Conservation (phyloP, 2,888 invertebrate species). For the Heliconius sara region DNA sequence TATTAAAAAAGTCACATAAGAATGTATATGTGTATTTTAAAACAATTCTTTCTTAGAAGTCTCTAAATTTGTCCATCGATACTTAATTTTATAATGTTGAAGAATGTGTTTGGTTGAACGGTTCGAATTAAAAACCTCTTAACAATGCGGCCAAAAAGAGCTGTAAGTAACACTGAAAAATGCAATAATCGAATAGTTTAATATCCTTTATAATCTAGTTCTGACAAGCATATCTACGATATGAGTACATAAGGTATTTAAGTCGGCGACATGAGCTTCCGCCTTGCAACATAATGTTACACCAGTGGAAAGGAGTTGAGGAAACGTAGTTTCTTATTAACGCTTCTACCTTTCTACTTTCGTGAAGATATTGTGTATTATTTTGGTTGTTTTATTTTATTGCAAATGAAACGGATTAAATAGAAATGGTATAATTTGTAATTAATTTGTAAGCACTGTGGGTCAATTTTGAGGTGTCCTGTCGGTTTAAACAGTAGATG, state of each 20-base stretch:
- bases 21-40: not conserved
- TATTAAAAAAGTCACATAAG: conserved; percentile 4
- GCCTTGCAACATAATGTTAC: not conserved
- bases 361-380: not conserved
- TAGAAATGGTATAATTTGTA: not conserved
- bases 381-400: not conserved
- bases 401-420: not conserved
- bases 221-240: not conserved
- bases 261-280: not conserved
- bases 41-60: not conserved
- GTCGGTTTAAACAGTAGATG: not conserved
- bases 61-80: not conserved
- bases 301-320: not conserved
- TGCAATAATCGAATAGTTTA: not conserved
- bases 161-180: too few relatives aligned
- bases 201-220: not conserved
- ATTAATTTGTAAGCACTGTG: not conserved
- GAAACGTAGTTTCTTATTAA: not conserved
- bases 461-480: not conserved
- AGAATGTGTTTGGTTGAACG: not conserved
- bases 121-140: not conserved
- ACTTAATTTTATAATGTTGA: not conserved
- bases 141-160: too few relatives aligned
- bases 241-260: not conserved
- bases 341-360: not conserved